Conservation (phyloP, 2,888 invertebrate species). For the Cantharis nigra region DNA sequence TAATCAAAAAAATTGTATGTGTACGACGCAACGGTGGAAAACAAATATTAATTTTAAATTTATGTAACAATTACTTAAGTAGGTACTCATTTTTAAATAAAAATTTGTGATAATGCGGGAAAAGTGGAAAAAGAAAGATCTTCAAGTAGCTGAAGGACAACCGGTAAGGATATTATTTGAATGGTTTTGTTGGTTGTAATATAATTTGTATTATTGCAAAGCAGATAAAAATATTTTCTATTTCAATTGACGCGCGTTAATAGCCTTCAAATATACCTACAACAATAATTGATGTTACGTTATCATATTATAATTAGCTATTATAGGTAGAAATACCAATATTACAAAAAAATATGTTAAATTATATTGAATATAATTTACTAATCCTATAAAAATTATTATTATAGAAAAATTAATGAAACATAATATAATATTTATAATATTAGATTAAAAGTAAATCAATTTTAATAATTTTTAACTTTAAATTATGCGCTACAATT, state of each 20-base stretch:
- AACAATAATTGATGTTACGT: neutral
- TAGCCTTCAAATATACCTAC: neutral
- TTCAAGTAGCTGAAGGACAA: constrained; percentile 21
- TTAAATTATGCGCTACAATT: neutral
- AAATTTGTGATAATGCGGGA: constrained; percentile 25
- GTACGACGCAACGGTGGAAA: neutral
- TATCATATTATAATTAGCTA: neutral
- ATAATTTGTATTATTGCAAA: neutral
- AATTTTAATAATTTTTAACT: neutral
- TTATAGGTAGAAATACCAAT: neutral
- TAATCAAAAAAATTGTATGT: neutral
- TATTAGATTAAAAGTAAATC: neutral
- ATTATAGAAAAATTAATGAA: neutral
- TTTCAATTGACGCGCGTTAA: neutral
- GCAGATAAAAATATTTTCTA: neutral
- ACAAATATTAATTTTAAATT: neutral
- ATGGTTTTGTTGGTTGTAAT: neutral
- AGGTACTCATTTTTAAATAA: neutral
- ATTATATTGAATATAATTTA: neutral
- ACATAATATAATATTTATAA: too few relatives aligned
- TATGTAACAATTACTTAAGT: neutral
- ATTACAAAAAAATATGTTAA: neutral
- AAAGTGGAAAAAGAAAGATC: constrained; percentile 31
- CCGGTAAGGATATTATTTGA: constrained; percentile 22
- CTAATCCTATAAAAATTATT: neutral